phyloP scores from a whole-genome alignment of 2,113 vertebrate genomes.

The Carollia perspicillata region DNA sequence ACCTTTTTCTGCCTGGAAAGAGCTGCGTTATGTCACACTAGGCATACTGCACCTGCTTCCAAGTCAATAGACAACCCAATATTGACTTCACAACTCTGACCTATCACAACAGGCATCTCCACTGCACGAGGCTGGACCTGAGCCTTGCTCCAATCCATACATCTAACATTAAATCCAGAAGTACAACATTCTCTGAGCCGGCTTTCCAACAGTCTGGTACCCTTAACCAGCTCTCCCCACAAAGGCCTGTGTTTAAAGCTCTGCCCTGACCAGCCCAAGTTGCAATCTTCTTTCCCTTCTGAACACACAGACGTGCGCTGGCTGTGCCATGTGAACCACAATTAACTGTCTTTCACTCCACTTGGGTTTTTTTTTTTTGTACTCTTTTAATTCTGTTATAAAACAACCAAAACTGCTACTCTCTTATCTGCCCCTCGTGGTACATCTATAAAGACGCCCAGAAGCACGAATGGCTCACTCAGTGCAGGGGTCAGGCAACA shows the following conservation, averaged over 20 bases:
- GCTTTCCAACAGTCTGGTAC: background rate
- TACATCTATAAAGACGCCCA: background rate
- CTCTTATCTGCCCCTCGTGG: background rate
- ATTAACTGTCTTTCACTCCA: background rate
- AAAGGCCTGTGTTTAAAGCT: slow-evolving; percentile 1
- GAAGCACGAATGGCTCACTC: background rate
- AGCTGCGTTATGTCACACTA: background rate
- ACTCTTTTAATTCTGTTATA: background rate
- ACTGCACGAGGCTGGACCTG: background rate
- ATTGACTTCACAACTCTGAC: background rate
- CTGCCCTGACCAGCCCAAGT: background rate
- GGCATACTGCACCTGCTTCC: background rate
- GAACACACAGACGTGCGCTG: background rate
- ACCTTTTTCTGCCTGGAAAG: background rate
- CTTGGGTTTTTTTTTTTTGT: background rate
- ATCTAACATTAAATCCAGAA: background rate
- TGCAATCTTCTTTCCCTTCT: background rate
- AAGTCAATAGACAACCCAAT: background rate
- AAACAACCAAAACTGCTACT: background rate
- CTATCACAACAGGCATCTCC: background rate
- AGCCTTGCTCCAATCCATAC: background rate
- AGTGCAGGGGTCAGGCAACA: background rate
- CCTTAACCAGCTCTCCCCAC: background rate
- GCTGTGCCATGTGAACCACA: background rate
- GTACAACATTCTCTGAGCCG: background rate